Evolutionary conservation across 1,140 invertebrate species (phyloP).

Genomic region (Ladona fulva): DNA sequence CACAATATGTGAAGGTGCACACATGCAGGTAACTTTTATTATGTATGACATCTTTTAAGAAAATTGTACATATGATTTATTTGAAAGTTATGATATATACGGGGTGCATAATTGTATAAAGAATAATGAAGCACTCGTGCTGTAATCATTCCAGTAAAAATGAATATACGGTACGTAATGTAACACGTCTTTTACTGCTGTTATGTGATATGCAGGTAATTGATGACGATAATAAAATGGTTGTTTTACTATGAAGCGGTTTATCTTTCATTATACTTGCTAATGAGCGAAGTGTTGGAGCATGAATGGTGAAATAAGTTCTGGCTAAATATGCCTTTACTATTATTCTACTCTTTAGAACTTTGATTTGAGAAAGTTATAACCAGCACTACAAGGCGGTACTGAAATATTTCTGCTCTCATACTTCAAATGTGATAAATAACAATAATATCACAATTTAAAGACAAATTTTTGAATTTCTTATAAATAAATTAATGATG

Average conservation of each 20-base stretch:
- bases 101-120: not conserved
- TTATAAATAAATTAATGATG: too few relatives aligned
- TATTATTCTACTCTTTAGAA: too few relatives aligned
- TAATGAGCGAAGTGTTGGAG: too few relatives aligned
- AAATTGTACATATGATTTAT: conserved; percentile 8
- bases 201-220: not conserved
- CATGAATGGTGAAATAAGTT: too few relatives aligned
- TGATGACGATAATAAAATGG: not conserved
- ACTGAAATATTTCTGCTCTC: too few relatives aligned
- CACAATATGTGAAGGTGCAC: not conserved
- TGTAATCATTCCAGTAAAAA: not conserved
- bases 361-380: too few relatives aligned
- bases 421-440: too few relatives aligned
- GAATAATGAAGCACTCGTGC: not conserved
- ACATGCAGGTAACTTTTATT: not conserved
- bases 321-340: too few relatives aligned
- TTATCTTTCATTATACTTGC: too few relatives aligned
- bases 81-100: not conserved
- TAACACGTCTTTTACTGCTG: not conserved
- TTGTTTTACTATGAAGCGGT: not conserved
- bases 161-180: not conserved
- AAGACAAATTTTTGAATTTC: too few relatives aligned
- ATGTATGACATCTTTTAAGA: not conserved
- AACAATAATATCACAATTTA: too few relatives aligned
- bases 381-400: too few relatives aligned